Percentiles rank a stretch among this genome's conserved stretches.
These are phyloP conservation scores for Naja naja DNA, from an alignment of 2,113 vertebrate genomes.

Conservation along the genomic window DNA sequence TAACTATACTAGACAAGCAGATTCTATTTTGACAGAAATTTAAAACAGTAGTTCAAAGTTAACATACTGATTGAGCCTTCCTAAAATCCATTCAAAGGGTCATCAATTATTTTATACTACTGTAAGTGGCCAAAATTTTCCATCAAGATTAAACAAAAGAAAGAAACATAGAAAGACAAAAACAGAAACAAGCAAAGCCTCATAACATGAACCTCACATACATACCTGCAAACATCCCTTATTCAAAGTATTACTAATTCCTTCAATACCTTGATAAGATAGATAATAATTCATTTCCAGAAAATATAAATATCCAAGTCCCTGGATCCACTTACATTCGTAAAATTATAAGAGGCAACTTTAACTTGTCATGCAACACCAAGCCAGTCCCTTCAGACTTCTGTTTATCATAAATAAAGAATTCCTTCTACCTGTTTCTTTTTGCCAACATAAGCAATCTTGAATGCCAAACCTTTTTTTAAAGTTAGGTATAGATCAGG, in stretches of 20 bases:
- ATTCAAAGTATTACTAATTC: neutral
- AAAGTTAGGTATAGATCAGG: neutral
- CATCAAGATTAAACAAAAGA: neutral
- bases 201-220: neutral
- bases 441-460: neutral
- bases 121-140: neutral
- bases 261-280: neutral
- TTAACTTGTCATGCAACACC: neutral
- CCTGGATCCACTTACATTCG: neutral
- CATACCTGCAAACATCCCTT: neutral
- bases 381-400: neutral
- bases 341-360: neutral
- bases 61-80: neutral
- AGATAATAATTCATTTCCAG: neutral
- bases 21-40: neutral
- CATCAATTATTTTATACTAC: neutral
- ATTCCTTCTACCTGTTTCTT: neutral
- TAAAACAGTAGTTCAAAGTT: neutral
- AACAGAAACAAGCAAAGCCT: neutral
- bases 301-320: neutral
- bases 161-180: neutral
- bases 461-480: neutral
- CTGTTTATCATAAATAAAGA: neutral
- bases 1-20: neutral
- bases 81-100: neutral